Base-by-base conservation (phyloP, 1,140 invertebrate genomes). In the Harpegnathos saltator region DNA sequence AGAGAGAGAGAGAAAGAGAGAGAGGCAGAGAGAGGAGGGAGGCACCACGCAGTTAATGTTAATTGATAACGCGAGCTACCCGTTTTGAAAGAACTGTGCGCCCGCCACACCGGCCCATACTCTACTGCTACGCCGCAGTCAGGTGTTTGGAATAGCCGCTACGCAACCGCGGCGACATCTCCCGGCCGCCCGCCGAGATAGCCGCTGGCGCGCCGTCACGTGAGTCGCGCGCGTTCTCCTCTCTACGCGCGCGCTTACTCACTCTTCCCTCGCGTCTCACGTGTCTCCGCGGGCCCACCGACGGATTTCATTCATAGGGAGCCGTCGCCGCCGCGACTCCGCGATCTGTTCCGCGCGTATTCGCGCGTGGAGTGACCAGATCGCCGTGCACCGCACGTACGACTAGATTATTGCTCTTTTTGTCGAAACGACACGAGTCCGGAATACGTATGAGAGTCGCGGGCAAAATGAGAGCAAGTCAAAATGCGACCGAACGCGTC, bases 71-170 rank as follows among this genome's bases (percentile, higher is more conserved):
- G 74, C 87, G 85, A 88, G 89, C 88, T 91, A 90, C 85, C 54
- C 75, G 82, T 91, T 80, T 92, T 88, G 86, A 86, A 90, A 90
- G 87, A 88, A 92, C 86, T 89, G 86, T 90, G 91, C 86, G 86
- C 82, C 82, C 90, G 72, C 89, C 86, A 83, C 91, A 91, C 91
- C 83, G 91, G 91, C 83, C 89, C 90, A 92, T 92, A 90, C 91
- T 71, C 85, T 91, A 92, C 91, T 92, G 91, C 84, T 87, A 83
- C 69, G 44, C 82, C 54, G 54, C 73, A 22, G 85, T 92, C 91
- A 92, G 91, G 90, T 92, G 91, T 92, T 92, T 92, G 88, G 84
- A 89, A 78, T 80, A 65, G 74, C 85, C 89, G 87, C 83, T 85
- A 85, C 73, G 77, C 80, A 74, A 86, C 33, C 5, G 29, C 22